These are phyloP conservation scores for Drosophila elegans DNA, from an alignment of 1,140 invertebrate species.

Conservation along the genomic window DNA sequence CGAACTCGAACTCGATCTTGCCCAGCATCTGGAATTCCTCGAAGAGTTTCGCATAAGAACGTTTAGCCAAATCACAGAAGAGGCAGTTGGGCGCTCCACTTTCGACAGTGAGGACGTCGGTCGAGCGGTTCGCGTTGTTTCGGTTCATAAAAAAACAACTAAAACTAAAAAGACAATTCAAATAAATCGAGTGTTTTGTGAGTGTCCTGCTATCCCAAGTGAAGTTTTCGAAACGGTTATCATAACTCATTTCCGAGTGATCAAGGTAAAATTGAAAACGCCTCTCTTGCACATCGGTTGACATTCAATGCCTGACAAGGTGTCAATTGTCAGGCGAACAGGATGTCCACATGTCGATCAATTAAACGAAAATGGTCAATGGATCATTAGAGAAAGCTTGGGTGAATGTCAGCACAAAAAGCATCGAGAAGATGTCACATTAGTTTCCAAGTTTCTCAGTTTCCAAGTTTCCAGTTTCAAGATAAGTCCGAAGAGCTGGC, in stretches of 20 bases:
- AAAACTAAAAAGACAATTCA: slow-evolving; percentile 12
- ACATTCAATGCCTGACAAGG: slow-evolving; percentile 64
- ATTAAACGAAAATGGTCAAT: slow-evolving; percentile 82
- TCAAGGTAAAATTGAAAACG: slow-evolving; percentile 37
- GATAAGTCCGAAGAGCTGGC: slow-evolving; percentile 26
- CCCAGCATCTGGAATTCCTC: slow-evolving; percentile 59
- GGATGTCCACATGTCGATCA: slow-evolving; percentile 75
- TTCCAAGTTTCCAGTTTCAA: slow-evolving; percentile 47
- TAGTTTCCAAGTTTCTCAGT: slow-evolving; percentile 32
- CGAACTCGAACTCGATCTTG: slow-evolving; percentile 71
- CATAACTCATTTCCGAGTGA: slow-evolving; percentile 7
- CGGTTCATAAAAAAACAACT: slow-evolving; percentile 25
- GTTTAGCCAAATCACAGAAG: slow-evolving; percentile 58
- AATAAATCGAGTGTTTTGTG: slow-evolving; percentile 37
- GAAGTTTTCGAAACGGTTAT: slow-evolving; percentile 15
- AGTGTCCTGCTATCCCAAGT: slow-evolving; percentile 55
- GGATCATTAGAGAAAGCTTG: slow-evolving; percentile 75
- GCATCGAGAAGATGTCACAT: slow-evolving; percentile 49
- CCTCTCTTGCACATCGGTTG: slow-evolving; percentile 42
- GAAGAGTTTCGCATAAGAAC: slow-evolving; percentile 74
- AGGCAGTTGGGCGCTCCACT: slow-evolving; percentile 78
- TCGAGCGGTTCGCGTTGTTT: slow-evolving; percentile 55
- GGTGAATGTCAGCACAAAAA: slow-evolving; percentile 60
- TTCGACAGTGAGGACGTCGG: slow-evolving; percentile 74
- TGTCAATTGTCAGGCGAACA: slow-evolving; percentile 71